Evolutionary conservation across 1,140 invertebrate genomes (phyloP).

Genomic region (Rhizoglyphus robini): DNA sequence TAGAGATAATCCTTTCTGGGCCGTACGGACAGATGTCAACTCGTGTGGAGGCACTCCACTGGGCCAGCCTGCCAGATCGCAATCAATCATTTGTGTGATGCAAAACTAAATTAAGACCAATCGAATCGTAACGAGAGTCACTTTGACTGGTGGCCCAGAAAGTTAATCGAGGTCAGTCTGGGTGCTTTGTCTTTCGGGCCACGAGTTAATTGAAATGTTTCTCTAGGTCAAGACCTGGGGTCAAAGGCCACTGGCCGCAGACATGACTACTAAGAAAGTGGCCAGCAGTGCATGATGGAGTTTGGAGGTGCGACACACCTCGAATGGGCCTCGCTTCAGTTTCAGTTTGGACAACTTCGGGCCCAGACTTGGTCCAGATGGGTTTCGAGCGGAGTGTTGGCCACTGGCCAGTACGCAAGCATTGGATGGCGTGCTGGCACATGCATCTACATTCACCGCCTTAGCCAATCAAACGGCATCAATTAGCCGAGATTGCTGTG

Average conservation of each 20-base stretch:
- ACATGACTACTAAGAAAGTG: too few species aligned
- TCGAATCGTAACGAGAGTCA: slow-evolving; percentile 4
- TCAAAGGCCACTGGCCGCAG: too few species aligned
- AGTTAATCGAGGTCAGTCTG: neutral
- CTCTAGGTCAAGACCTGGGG: too few species aligned
- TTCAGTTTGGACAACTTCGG: neutral
- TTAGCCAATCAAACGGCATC: neutral
- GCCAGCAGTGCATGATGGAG: too few species aligned
- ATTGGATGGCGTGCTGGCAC: neutral
- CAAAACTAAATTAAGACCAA: neutral
- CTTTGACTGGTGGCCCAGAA: neutral
- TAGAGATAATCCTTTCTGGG: neutral
- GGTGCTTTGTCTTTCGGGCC: too few species aligned
- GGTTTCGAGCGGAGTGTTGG: too few species aligned
- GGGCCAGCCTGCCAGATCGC: too few species aligned
- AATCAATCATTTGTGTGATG: neutral
- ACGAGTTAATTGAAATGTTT: slow-evolving; percentile 3
- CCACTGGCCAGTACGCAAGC: too few species aligned
- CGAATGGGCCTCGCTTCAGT: too few species aligned
- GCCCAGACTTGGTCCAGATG: neutral
- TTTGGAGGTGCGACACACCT: too few species aligned
- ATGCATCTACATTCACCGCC: neutral
- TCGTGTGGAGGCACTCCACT: neutral
- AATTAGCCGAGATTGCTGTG: slow-evolving; percentile 3
- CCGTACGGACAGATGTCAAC: neutral